Evolutionary conservation across 2,797 vertebrate genomes (phyloP).

Genomic region (Chromis chromis): DNA sequence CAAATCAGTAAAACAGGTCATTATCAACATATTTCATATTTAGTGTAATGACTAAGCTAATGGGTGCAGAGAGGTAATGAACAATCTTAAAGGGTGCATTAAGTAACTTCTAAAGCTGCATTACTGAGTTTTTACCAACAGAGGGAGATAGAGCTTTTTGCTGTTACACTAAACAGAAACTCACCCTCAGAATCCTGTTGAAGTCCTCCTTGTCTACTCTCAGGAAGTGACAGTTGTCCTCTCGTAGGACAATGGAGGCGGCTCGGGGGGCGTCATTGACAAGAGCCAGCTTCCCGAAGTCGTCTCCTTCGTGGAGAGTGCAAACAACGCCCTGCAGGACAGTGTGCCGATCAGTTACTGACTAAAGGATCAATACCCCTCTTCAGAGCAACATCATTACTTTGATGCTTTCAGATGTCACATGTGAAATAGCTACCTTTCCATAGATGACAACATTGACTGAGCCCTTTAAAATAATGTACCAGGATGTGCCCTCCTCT

Average conservation of each 20-base stretch:
- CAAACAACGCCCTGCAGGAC: conserved; percentile 93
- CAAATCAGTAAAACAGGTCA: conserved; percentile 10
- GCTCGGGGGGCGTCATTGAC: conserved; percentile 97
- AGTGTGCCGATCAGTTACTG: conserved; percentile 1
- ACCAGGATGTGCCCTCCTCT: conserved; percentile 99
- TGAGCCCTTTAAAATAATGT: conserved; percentile 98
- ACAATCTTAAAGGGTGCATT: background rate
- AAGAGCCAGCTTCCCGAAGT: conserved; percentile 97
- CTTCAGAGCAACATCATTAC: background rate
- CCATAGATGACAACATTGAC: conserved; percentile 99
- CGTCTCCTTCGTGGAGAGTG: conserved; percentile 96
- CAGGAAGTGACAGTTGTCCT: conserved; percentile 98
- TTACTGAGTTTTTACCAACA: conserved; percentile 63
- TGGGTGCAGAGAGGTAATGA: background rate
- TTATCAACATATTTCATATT: conserved; percentile 37
- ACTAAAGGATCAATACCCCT: background rate
- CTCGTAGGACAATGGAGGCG: conserved; percentile 95
- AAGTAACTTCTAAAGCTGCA: conserved; percentile 41
- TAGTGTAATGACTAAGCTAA: conserved; percentile 11
- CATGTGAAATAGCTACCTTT: conserved; percentile 86
- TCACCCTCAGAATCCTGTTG: conserved; percentile 96
- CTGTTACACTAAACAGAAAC: conserved; percentile 52
- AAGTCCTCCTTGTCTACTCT: conserved; percentile 99
- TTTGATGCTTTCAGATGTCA: background rate
- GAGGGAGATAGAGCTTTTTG: conserved; percentile 67